Evolutionary conservation across 2,888 invertebrate genomes (phyloP).

Genomic region (Drosophila infuscata): DNA sequence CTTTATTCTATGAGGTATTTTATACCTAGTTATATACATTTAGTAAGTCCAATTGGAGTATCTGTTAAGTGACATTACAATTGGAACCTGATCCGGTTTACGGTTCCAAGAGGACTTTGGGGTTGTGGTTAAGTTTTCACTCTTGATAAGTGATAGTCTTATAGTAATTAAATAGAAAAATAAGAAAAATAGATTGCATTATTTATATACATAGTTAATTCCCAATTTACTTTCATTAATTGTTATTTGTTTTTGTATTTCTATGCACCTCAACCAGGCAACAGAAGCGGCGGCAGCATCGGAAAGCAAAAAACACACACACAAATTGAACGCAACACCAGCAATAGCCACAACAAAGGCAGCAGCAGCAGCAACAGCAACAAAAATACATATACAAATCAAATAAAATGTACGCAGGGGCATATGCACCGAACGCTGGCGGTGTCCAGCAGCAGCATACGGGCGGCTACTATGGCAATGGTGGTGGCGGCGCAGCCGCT

Average conservation of each 20-base stretch:
- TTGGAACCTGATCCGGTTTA: no score
- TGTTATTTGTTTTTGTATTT: background rate
- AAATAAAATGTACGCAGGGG: constrained; percentile 75
- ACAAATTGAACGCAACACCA: constrained; percentile 14
- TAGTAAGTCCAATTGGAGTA: background rate
- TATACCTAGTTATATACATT: background rate
- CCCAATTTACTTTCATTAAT: background rate
- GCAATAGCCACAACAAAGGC: background rate
- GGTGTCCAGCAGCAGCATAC: constrained; percentile 79
- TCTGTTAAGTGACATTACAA: background rate
- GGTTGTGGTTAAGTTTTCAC: background rate
- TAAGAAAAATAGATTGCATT: background rate
- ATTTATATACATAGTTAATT: background rate
- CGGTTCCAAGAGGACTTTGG: background rate
- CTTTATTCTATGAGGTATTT: background rate
- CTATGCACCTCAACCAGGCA: background rate
- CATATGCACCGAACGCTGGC: constrained; percentile 78
- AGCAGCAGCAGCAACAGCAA: background rate
- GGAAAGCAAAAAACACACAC: constrained; percentile 4
- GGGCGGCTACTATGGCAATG: constrained; percentile 73
- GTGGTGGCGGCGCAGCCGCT: constrained; percentile 62
- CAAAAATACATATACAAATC: background rate
- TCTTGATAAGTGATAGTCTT: background rate
- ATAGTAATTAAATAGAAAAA: background rate
- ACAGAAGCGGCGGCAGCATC: background rate